Conservation (phyloP, 2,797 vertebrate genomes). For the Brachyalestes nurse region DNA sequence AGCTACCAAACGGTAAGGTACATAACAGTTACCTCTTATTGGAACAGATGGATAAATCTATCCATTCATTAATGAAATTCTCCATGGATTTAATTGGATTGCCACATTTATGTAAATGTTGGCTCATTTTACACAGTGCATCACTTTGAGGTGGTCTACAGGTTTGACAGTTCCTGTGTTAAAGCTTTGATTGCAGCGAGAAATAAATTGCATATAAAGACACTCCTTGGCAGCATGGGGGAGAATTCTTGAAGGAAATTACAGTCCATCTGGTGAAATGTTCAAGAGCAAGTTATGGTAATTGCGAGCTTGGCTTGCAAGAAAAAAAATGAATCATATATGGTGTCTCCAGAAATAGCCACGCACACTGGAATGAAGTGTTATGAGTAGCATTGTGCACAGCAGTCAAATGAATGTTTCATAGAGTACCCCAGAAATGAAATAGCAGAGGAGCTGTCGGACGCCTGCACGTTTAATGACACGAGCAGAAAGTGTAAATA, state of each 20-base stretch:
- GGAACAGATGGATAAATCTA: too few relatives aligned
- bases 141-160: too few relatives aligned
- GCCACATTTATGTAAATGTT: too few relatives aligned
- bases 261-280: constrained; percentile 67
- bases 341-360: constrained; percentile 42
- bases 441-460: constrained; percentile 7
- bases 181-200: constrained; percentile 37
- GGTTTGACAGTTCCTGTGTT: too few relatives aligned
- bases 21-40: too few relatives aligned
- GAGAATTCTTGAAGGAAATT: constrained; percentile 63
- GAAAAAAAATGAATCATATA: constrained; percentile 52
- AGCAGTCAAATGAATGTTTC: constrained; percentile 33
- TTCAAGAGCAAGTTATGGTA: constrained; percentile 54
- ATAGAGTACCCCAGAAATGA: constrained; percentile 25
- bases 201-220: constrained; percentile 55
- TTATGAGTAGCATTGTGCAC: constrained; percentile 7
- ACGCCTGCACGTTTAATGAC: constrained; percentile 36
- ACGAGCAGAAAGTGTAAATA: constrained; percentile 44
- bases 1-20: too few relatives aligned
- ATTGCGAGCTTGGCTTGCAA: constrained; percentile 55
- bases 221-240: constrained; percentile 58
- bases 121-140: too few relatives aligned
- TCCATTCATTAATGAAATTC: too few relatives aligned
- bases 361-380: constrained; percentile 32
- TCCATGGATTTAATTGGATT: too few relatives aligned